Percentiles rank a stretch among this genome's conserved stretches.
These are phyloP conservation scores for Paratrypauchen microcephalus DNA, from an alignment of 2,797 vertebrate genomes.

Conservation along the genomic window DNA sequence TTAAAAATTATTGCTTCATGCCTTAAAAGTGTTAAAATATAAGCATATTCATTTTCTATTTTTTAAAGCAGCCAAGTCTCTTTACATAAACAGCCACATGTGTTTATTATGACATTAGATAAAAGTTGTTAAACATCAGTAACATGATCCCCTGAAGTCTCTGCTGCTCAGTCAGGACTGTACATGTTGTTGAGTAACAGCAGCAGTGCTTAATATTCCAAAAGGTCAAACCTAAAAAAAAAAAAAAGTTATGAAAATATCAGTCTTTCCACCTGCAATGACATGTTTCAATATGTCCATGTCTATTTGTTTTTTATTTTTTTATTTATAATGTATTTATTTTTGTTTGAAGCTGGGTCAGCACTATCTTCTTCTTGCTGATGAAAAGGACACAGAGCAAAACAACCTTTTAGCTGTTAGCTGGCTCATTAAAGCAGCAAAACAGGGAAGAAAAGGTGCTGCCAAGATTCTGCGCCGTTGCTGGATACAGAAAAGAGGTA, in stretches of 20 bases:
- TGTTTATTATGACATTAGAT: not conserved
- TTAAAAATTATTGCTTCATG: not conserved
- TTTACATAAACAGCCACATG: conserved; percentile 14
- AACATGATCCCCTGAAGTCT: conserved; percentile 41
- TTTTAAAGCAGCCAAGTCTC: not conserved
- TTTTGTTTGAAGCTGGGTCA: conserved; percentile 90
- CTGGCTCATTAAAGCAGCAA: conserved; percentile 90
- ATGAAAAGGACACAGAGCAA: conserved; percentile 80
- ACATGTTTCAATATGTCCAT: not conserved
- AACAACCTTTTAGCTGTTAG: conserved; percentile 84
- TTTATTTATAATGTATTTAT: too few species aligned
- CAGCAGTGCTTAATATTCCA: not conserved
- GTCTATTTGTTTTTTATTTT: conserved; percentile 23
- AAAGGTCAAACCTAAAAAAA: not conserved
- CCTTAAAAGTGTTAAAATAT: not conserved
- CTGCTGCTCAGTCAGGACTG: conserved; percentile 25
- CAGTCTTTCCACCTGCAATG: not conserved
- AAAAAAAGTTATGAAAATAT: not conserved
- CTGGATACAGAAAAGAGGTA: conserved; percentile 89
- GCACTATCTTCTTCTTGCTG: conserved; percentile 85
- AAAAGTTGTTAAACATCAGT: conserved; percentile 16
- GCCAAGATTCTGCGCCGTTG: conserved; percentile 84
- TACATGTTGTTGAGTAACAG: conserved; percentile 1
- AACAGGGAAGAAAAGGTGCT: conserved; percentile 88
- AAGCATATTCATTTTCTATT: not conserved